Percentiles rank a stretch among this genome's conserved stretches.
phyloP scores from a whole-genome alignment of 2,797 vertebrate species.

The Coracias cyanogaster region DNA sequence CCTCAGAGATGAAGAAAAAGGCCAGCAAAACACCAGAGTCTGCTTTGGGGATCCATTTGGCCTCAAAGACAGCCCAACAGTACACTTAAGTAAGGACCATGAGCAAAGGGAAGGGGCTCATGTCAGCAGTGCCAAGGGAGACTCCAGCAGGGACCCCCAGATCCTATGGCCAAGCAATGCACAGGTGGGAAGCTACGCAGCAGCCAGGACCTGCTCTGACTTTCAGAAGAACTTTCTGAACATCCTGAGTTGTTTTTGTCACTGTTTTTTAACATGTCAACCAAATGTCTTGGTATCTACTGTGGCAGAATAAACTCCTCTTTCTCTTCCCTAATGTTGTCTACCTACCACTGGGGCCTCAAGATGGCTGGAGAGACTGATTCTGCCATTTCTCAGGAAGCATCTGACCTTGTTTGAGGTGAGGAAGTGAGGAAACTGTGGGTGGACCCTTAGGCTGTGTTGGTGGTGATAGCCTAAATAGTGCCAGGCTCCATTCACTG shows the following conservation, averaged over 20 bases:
- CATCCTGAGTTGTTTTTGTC: background rate
- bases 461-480: background rate
- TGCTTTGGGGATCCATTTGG: background rate
- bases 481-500: background rate
- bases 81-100: rapidly evolving
- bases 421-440: background rate
- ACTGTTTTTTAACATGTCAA: background rate
- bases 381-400: background rate
- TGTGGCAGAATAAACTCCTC: background rate
- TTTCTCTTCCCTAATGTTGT: background rate
- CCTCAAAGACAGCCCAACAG: background rate
- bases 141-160: background rate
- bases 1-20: background rate
- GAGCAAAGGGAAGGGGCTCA: background rate
- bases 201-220: background rate
- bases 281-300: background rate
- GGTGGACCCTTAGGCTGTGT: background rate
- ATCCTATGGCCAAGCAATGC: rapidly evolving
- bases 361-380: background rate
- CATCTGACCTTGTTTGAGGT: background rate
- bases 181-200: background rate
- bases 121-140: background rate
- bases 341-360: background rate
- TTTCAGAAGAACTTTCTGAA: background rate
- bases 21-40: background rate